Evolutionary conservation across 2,888 invertebrate species (phyloP).

Genomic region (Girardia tigrina): DNA sequence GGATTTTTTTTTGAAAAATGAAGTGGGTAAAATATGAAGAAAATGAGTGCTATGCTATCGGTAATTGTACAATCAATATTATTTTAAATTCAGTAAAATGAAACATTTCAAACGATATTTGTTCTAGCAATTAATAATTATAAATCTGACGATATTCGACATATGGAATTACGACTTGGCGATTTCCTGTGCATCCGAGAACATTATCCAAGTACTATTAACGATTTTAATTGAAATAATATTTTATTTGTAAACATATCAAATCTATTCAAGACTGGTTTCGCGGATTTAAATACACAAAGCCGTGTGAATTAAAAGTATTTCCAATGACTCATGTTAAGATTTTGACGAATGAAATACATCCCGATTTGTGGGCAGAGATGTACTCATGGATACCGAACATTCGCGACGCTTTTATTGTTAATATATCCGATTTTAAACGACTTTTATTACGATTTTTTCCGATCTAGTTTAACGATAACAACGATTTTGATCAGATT

Average conservation of each 20-base stretch:
- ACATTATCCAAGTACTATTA: background rate
- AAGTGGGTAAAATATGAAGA: slow-evolving; percentile 13
- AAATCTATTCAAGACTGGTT: background rate
- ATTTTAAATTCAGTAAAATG: background rate
- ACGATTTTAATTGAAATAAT: background rate
- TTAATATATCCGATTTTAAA: background rate
- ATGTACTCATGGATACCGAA: background rate
- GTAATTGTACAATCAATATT: background rate
- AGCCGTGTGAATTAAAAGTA: background rate
- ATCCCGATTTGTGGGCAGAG: background rate
- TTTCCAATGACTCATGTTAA: background rate
- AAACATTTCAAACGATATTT: background rate
- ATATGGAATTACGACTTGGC: background rate
- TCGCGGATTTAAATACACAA: slow-evolving; percentile 17
- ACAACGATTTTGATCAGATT: background rate
- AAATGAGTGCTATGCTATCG: background rate
- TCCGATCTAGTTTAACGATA: background rate
- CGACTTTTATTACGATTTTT: background rate
- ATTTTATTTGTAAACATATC: background rate
- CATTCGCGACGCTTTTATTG: background rate
- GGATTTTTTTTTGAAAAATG: background rate
- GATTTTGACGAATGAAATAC: background rate
- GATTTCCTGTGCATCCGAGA: background rate
- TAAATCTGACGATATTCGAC: background rate
- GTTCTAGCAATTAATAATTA: slow-evolving; percentile 7